Percentiles rank a stretch among this genome's conserved stretches.
Conservation (phyloP, 2,113 vertebrate species). For the Myxocyprinus asiaticus region DNA sequence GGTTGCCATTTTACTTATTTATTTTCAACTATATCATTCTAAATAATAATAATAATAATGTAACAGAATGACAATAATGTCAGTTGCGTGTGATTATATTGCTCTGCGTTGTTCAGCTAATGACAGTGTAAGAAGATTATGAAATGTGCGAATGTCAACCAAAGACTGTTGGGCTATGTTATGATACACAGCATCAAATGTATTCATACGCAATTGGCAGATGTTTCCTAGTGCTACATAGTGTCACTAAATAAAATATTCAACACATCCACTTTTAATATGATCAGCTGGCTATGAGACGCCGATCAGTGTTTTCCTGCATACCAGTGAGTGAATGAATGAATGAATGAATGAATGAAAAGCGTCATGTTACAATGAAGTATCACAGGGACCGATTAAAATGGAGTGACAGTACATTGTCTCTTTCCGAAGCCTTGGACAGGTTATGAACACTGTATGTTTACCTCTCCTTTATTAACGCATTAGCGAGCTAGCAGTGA, state of each 20-base stretch:
- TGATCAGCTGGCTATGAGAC: no score
- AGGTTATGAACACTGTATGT: not conserved
- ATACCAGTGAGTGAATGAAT: not conserved
- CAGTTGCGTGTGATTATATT: not conserved
- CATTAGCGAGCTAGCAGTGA: not conserved
- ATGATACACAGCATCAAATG: not conserved
- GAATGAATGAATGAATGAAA: no score
- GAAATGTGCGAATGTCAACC: slow-evolving; percentile 12
- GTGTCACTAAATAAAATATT: not conserved
- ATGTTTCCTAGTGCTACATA: no score
- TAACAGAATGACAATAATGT: not conserved
- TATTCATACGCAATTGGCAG: no score
- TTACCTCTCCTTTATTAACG: not conserved
- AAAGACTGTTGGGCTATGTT: not conserved
- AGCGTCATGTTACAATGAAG: no score
- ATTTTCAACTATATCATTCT: not conserved
- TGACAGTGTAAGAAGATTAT: slow-evolving; percentile 1
- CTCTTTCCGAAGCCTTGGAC: not conserved
- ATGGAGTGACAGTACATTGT: no score
- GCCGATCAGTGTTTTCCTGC: not conserved
- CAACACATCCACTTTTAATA: not conserved
- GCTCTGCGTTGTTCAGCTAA: not conserved
- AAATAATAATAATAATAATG: not conserved
- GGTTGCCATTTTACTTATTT: not conserved
- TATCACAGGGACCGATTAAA: no score